Evolutionary conservation across 2,888 invertebrate genomes (phyloP), one percentile per base, ranked within the genome.

Genomic region (Macaria liturata): DNA sequence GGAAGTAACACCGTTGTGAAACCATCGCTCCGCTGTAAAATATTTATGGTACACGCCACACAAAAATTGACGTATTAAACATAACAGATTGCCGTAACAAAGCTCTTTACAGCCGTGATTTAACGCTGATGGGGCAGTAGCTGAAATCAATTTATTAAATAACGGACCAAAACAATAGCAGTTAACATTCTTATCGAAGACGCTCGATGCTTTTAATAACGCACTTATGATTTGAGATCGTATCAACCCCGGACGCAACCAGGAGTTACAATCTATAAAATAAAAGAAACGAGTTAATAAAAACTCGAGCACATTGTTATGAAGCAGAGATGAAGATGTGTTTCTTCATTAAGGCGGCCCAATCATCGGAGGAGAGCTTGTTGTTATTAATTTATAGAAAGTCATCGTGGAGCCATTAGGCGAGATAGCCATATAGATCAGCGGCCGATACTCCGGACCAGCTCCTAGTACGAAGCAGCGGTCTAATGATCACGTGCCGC

Each of bases 361-460:
- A 87, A 87, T 90, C 88, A 80, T 83, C 79, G 78, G 75, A 80
- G 80, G 75, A 68, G 66, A 67, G 78, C 75, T 81, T 83, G 86
- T 89, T 87, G 86, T 91, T 91, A 91, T 90, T 88, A 89, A 91
- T 90, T 88, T 91, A 88, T 91, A 88, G 90, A 91, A 88, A 91
- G 91, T 91, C 91, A 91, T 90, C 86, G 83, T 81, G 71, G 65
- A 73, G 72, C 88, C 88, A 91, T 91, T 91, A 90, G 86, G 74
- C 64, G 71, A 81, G 84, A 84, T 86, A 81, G 81, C 84, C 88
- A 89, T 89, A 89, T 86, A 84, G 90, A 90, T 86, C 88, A 75
- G 68, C 71, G 69, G 71, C 69, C 71, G 84, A 86, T 89, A 86
- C 78, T 83, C 57, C 7, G 44, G 7, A 31, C 3, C 51, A 45